Percentiles rank a stretch among this genome's conserved stretches.
Conservation (phyloP, 2,797 vertebrate species). For the Tragopan temminckii region DNA sequence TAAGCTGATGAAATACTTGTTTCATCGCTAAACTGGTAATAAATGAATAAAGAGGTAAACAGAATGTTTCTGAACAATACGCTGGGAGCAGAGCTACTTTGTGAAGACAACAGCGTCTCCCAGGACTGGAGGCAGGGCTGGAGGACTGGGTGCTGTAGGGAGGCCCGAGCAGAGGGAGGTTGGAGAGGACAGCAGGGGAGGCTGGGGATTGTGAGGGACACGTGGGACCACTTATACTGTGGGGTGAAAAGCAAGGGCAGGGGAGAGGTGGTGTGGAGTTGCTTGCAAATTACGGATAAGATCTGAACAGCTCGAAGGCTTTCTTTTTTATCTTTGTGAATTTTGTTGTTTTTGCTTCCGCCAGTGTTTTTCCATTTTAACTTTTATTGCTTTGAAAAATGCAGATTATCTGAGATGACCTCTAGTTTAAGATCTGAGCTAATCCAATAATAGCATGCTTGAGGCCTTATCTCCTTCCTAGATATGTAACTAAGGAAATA, state of each 20-base stretch:
- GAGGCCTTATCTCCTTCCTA: neutral
- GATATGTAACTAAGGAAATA: accelerated
- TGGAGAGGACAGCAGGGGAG: neutral
- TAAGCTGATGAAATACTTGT: neutral
- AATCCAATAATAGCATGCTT: neutral
- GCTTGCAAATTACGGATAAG: neutral
- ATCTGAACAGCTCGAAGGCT: neutral
- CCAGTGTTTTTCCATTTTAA: neutral
- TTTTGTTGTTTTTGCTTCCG: neutral
- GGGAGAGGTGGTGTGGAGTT: neutral
- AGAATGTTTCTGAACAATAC: neutral
- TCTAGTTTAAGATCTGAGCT: neutral
- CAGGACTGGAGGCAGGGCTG: neutral
- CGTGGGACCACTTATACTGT: accelerated
- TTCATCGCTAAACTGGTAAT: neutral
- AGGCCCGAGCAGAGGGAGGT: neutral
- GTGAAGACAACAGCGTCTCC: neutral
- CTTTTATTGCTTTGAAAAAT: neutral
- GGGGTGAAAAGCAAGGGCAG: neutral
- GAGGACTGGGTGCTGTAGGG: neutral
- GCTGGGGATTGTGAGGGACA: accelerated
- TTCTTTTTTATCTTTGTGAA: no score
- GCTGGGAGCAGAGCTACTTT: neutral
- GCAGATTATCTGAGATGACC: neutral
- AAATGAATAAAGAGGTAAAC: neutral